These are phyloP conservation scores for Anguilla megastoma DNA, from an alignment of 2,797 vertebrate genomes.

Conservation along the genomic window DNA sequence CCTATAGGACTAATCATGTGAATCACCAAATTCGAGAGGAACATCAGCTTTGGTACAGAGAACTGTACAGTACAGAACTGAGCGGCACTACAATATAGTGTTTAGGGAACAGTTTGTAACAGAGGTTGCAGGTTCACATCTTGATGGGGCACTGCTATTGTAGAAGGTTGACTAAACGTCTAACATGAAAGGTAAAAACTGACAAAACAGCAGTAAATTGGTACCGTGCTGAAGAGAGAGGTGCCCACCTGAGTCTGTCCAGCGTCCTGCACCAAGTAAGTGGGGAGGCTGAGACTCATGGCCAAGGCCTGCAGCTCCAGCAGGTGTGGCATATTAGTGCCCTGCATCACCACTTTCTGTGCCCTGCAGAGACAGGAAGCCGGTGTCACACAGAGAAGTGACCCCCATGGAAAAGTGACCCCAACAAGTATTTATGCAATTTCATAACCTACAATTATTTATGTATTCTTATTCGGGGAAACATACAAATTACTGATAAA, in stretches of 20 bases:
- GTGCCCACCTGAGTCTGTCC: constrained; percentile 77
- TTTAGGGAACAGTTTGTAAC: not conserved
- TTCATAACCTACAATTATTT: no score
- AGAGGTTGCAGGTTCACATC: not conserved
- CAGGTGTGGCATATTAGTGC: constrained; percentile 76
- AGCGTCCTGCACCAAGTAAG: constrained; percentile 80
- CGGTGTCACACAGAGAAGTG: no score
- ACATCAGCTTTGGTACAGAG: not conserved
- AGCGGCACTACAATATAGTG: not conserved
- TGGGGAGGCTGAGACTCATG: constrained; percentile 78
- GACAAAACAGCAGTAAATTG: no score
- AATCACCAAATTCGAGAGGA: not conserved
- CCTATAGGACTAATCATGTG: not conserved
- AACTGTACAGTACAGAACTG: not conserved
- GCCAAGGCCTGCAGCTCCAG: constrained; percentile 80
- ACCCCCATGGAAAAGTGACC: no score
- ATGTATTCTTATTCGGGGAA: no score
- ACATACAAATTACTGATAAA: no score
- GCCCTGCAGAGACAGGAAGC: constrained; percentile 59
- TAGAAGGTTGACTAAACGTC: not conserved
- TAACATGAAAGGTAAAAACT: not conserved
- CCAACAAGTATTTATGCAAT: no score
- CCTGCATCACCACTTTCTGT: constrained; percentile 83
- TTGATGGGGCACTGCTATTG: not conserved
- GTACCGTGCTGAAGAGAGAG: not conserved